Percentiles rank a stretch among this genome's conserved stretches.
These are phyloP conservation scores for Spodoptera littoralis DNA, from an alignment of 2,888 invertebrate species.

Conservation along the genomic window DNA sequence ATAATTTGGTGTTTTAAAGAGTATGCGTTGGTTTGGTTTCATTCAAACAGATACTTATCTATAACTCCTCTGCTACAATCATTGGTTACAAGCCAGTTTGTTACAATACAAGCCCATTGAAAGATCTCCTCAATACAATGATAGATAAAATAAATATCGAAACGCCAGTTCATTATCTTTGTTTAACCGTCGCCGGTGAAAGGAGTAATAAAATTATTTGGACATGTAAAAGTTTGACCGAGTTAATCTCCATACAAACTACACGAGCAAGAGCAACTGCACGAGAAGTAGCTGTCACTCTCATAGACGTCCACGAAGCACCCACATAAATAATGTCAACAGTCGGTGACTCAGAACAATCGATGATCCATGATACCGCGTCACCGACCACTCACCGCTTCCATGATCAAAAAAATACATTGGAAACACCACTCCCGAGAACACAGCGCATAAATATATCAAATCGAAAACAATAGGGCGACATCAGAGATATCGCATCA, in stretches of 20 bases:
- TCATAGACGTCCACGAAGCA: slow-evolving; percentile 66
- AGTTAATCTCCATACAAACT: slow-evolving; percentile 60
- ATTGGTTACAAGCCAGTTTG: slow-evolving; percentile 2
- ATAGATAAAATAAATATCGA: slow-evolving; percentile 21
- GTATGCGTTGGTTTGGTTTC: too few relatives aligned
- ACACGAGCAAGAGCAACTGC: slow-evolving; percentile 42
- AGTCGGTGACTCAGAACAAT: slow-evolving; percentile 72
- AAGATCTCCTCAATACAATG: slow-evolving; percentile 18
- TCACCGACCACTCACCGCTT: slow-evolving; percentile 77
- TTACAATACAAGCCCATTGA: background rate
- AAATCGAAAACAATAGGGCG: slow-evolving; percentile 88
- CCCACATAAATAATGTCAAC: slow-evolving; percentile 80
- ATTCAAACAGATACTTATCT: too few relatives aligned
- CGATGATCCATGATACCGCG: slow-evolving; percentile 76
- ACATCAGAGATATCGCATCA: slow-evolving; percentile 86
- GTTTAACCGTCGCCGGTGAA: slow-evolving; percentile 24
- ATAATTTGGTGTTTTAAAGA: slow-evolving; percentile 20
- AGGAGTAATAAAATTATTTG: slow-evolving; percentile 37
- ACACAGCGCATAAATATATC: slow-evolving; percentile 86
- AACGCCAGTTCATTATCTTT: slow-evolving; percentile 22
- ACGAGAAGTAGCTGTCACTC: slow-evolving; percentile 69
- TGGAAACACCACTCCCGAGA: slow-evolving; percentile 77
- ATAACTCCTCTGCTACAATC: background rate
- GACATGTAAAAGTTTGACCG: slow-evolving; percentile 40
- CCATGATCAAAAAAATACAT: slow-evolving; percentile 66